Conservation (phyloP, 1,140 invertebrate species). For the Lutraria rhynchaena region DNA sequence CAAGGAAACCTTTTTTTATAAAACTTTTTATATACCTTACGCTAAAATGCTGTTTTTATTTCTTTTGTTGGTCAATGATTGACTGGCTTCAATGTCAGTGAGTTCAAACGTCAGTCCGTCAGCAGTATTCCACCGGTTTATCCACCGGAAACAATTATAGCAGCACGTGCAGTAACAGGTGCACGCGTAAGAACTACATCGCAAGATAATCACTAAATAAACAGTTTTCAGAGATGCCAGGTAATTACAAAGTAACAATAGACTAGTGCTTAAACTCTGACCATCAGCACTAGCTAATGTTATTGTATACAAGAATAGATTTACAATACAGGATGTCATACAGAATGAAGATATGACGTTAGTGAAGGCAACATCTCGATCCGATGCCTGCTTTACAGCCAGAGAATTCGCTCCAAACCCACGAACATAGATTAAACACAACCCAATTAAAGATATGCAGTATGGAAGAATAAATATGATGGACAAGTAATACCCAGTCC, state of each 20-base stretch:
- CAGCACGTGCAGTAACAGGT: slow-evolving; percentile 8
- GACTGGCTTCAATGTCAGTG: background rate
- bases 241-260: background rate
- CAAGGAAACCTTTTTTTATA: too few species aligned
- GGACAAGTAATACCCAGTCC: slow-evolving; percentile 22
- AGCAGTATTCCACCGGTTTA: background rate
- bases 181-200: background rate
- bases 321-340: background rate
- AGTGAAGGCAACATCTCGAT: background rate
- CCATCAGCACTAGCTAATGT: background rate
- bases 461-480: slow-evolving; percentile 25
- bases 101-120: background rate
- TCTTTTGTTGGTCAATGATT: background rate
- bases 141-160: background rate
- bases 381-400: background rate
- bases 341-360: slow-evolving; percentile 9
- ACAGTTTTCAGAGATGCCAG: slow-evolving; percentile 1
- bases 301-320: background rate
- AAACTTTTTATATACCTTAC: too few species aligned
- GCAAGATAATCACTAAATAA: background rate
- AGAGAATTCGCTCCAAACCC: slow-evolving; percentile 6
- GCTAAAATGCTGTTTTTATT: too few species aligned
- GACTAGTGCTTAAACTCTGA: background rate
- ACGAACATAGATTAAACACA: slow-evolving; percentile 25
- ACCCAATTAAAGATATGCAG: background rate